Evolutionary conservation across 2,888 invertebrate genomes (phyloP).

Genomic region (Eristalinus sepulchralis): DNA sequence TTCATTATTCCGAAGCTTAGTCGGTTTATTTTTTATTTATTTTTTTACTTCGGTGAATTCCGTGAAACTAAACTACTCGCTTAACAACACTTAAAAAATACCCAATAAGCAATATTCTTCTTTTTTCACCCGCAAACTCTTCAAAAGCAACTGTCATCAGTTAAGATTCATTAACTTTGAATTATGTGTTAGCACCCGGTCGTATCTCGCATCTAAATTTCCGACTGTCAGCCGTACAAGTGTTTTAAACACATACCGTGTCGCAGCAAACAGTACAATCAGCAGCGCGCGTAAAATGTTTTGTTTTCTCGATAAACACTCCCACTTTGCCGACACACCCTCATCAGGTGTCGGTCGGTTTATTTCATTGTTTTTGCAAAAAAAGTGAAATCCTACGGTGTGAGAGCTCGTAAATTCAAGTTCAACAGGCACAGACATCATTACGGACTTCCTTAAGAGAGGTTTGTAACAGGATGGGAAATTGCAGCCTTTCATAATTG

Average conservation of each 20-base stretch:
- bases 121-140: background rate
- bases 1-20: background rate
- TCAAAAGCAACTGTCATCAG: background rate
- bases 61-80: background rate
- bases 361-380: slow-evolving; percentile 21
- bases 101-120: background rate
- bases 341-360: background rate
- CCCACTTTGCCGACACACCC: slow-evolving; percentile 52
- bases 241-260: background rate
- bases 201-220: slow-evolving; percentile 4
- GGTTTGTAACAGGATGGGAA: background rate
- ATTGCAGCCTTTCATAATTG: background rate
- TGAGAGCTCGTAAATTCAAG: background rate
- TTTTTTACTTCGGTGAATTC: background rate
- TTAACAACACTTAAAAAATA: background rate
- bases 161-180: slow-evolving; percentile 20
- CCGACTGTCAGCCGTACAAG: background rate
- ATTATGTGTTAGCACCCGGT: background rate
- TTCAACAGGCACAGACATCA: background rate
- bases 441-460: background rate
- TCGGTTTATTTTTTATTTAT: background rate
- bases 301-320: slow-evolving; percentile 41
- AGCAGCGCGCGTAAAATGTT: slow-evolving; percentile 6
- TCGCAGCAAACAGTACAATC: background rate
- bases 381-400: background rate